Conservation (phyloP, 1,140 invertebrate species). For the Eupeodes corollae region DNA sequence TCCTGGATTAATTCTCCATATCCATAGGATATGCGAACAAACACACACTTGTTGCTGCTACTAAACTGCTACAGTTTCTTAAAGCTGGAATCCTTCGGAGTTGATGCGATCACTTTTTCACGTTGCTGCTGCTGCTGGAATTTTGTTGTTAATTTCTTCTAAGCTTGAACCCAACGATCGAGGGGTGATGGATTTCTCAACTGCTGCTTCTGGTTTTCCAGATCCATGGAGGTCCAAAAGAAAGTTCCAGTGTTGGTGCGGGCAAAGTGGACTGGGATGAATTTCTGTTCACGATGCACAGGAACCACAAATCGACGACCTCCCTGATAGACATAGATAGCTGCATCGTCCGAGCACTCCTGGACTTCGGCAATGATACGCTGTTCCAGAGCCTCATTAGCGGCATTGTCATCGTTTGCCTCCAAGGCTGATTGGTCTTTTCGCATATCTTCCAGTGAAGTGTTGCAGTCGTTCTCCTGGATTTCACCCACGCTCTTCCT, state of each 20-base stretch:
- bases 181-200: constrained; percentile 33
- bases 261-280: constrained; percentile 49
- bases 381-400: constrained; percentile 50
- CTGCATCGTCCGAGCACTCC: constrained; percentile 43
- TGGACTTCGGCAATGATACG: constrained; percentile 49
- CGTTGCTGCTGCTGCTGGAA: not conserved
- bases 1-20: too few species aligned
- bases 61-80: too few species aligned
- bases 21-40: too few species aligned
- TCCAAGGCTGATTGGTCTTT: constrained; percentile 34
- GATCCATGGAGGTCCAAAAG: constrained; percentile 50
- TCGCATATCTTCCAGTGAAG: constrained; percentile 39
- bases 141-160: constrained; percentile 17
- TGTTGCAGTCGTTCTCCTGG: constrained; percentile 29
- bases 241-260: constrained; percentile 55
- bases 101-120: not conserved
- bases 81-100: too few species aligned
- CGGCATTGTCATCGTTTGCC: constrained; percentile 42
- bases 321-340: constrained; percentile 48
- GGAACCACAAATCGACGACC: constrained; percentile 44
- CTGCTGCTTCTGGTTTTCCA: constrained; percentile 37
- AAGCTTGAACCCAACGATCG: constrained; percentile 57
- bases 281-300: constrained; percentile 46
- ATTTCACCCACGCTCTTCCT: constrained; percentile 34
- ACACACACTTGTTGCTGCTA: too few species aligned